Base-by-base conservation (phyloP, 92 coral and sea anemone species). In the Heliopora coerulea region DNA sequence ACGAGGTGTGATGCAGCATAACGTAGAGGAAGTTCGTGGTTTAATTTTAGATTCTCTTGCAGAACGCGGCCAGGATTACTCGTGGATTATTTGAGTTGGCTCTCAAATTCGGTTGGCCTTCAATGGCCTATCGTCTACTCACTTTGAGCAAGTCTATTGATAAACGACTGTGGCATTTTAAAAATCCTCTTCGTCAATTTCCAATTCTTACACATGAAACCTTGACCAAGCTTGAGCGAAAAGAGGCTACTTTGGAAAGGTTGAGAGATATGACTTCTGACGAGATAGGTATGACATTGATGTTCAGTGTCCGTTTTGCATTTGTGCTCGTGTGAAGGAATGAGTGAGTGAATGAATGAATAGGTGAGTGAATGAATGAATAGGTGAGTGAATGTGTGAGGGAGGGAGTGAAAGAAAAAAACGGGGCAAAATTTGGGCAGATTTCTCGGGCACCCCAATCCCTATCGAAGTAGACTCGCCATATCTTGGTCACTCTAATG, bases 61-160 rank as follows among this genome's bases (percentile, higher is more conserved):
- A 93, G 98, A 93, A 93, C 49, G 68, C 89, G 1, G 98, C 96
- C 0, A 96, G 98, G 40, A 90, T 93, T 18, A 73, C 90, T n/a
- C 85, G 98, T 24, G 98, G 96, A 12, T 75, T 93, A 64, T 93
- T 93, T 65, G 98, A 93, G 74, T 79, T 93, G 0, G 90, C 96
- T 14, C 82, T 93, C 15, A 87, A 84, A 33, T 79, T 72, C 0
- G 91, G 96, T 54, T 90, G 88, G 85, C 98, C 98, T 0, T 48
- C 86, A 3, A 79, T 93, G 86, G 93, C 98, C 0, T 60, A 75
- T 19, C 83, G 89, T 25, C 85, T 93, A 10, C 79, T 93, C 61
- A 87, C 88, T 5, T 73, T 93, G 2, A 83, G 98, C 65, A 93
- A 93, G 59, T 78, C 85, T 75, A 86, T 93, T 20, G 98, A 93